Evolutionary conservation across 2,888 invertebrate species (phyloP).

Genomic region (Noctua janthina): DNA sequence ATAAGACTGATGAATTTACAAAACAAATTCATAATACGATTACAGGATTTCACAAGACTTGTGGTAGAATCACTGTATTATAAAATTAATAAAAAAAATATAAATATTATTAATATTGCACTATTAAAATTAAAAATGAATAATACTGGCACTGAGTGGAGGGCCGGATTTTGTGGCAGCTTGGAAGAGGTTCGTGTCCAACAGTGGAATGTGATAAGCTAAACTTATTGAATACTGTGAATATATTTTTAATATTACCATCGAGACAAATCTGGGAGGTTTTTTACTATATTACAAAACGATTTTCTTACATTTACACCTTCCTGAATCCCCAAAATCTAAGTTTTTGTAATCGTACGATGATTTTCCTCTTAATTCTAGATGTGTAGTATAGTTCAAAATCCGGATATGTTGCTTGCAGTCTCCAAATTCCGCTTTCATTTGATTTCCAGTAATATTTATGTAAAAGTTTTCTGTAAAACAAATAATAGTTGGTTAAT

Average conservation of each 20-base stretch:
- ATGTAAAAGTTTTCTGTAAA: slow-evolving; percentile 34
- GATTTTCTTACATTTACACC: slow-evolving; percentile 41
- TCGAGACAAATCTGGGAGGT: neutral
- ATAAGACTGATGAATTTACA: neutral
- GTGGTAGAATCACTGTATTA: neutral
- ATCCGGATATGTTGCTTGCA: slow-evolving; percentile 42
- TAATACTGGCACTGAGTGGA: neutral
- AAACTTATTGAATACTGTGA: neutral
- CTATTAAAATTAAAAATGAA: no score
- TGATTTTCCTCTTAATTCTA: slow-evolving; percentile 34
- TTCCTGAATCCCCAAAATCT: slow-evolving; percentile 32
- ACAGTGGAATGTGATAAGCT: neutral
- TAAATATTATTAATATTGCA: no score
- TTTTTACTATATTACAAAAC: neutral
- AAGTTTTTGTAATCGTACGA: slow-evolving; percentile 40
- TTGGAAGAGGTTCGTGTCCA: neutral
- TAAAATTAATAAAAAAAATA: neutral
- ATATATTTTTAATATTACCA: neutral
- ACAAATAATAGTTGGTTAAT: neutral
- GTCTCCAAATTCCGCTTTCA: slow-evolving; percentile 38
- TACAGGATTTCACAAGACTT: neutral
- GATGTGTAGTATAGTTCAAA: slow-evolving; percentile 21
- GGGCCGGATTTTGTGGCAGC: no score
- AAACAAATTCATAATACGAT: neutral
- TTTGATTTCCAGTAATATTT: slow-evolving; percentile 24